Evolutionary conservation across 2,113 vertebrate genomes (phyloP).

Genomic region (Myodes glareolus): DNA sequence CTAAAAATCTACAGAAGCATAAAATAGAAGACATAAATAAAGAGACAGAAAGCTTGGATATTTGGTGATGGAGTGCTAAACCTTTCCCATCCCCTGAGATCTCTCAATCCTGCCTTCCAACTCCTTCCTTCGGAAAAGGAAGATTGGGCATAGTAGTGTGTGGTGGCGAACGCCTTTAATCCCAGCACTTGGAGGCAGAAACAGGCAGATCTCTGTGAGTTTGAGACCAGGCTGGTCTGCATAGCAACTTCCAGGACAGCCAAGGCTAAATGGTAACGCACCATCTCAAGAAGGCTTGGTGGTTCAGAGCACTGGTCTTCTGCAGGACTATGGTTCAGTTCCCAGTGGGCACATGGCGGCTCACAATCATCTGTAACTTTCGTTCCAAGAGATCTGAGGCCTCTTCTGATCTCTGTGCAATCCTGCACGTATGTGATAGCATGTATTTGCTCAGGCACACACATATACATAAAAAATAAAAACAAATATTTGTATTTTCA

Average conservation of each 20-base stretch:
- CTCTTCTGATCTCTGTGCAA: not conserved
- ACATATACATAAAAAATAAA: not conserved
- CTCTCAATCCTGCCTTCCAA: not conserved
- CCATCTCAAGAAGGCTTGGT: not conserved
- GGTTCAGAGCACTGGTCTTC: not conserved
- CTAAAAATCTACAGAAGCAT: conserved; percentile 4
- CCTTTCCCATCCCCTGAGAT: not conserved
- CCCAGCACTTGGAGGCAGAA: not conserved
- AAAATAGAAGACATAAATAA: not conserved
- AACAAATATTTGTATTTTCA: not conserved
- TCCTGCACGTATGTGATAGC: not conserved
- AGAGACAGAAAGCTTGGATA: not conserved
- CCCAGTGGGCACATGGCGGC: not conserved
- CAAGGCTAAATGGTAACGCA: not conserved
- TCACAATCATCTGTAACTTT: not conserved
- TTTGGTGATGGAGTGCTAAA: not conserved
- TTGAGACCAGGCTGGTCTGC: not conserved
- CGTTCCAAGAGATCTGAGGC: not conserved
- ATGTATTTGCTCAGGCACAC: not conserved
- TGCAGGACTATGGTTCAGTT: not conserved
- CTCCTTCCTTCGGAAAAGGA: not conserved
- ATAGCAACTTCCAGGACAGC: not conserved
- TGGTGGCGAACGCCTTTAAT: no score
- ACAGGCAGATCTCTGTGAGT: not conserved
- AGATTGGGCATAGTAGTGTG: not conserved